A percentile compares a stretch with the other conserved stretches of the same genome.
Evolutionary conservation across 2,797 vertebrate genomes (phyloP).

Genomic region (Halcyon leucocephala): DNA sequence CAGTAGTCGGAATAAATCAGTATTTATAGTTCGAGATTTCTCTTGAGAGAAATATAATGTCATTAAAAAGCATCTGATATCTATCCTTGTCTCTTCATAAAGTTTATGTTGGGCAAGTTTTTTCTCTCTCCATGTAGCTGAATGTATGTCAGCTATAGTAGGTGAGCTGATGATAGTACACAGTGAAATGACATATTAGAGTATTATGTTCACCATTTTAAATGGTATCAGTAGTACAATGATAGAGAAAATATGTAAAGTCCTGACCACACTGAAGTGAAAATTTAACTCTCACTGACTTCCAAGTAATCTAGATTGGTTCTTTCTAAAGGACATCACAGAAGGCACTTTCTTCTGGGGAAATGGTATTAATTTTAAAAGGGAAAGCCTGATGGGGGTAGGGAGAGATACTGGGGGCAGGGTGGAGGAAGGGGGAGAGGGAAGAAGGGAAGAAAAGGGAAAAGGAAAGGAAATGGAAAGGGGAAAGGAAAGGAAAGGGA

Average conservation of each 20-base stretch:
- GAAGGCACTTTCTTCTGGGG: background rate
- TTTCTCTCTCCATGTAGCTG: background rate
- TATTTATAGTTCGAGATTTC: background rate
- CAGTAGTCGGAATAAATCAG: background rate
- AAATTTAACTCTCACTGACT: background rate
- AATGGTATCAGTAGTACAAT: background rate
- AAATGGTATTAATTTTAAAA: background rate
- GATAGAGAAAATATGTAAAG: background rate
- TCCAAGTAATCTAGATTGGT: background rate
- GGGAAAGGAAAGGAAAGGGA: no score
- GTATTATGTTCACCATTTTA: background rate
- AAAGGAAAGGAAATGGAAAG: no score
- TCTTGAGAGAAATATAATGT: background rate
- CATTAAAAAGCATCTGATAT: background rate
- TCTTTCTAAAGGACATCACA: background rate
- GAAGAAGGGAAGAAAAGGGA: no score
- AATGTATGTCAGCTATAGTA: background rate
- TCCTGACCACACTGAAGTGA: background rate
- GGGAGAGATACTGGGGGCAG: background rate
- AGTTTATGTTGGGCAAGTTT: background rate
- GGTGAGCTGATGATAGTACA: background rate
- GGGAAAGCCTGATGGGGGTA: background rate
- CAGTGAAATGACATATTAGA: background rate
- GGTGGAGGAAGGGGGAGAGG: no score
- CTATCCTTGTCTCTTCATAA: background rate